Evolutionary conservation across 2,888 invertebrate genomes (phyloP).

Genomic region (Penaeus monodon): DNA sequence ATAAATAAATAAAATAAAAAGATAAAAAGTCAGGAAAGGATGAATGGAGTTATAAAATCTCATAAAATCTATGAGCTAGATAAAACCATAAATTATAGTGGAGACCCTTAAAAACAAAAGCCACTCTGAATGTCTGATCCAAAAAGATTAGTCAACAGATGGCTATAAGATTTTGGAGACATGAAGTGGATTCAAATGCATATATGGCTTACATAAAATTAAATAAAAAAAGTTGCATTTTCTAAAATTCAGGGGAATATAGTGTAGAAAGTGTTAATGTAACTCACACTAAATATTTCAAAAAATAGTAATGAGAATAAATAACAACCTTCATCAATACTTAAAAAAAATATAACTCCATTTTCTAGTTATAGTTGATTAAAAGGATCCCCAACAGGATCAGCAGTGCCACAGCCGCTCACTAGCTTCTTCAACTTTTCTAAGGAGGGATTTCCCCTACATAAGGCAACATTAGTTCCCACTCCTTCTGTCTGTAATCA

Average conservation of each 20-base stretch:
- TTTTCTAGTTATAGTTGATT: not conserved
- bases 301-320: no score
- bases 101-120: not conserved
- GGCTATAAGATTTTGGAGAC: not conserved
- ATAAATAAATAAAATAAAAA: not conserved
- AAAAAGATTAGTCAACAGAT: slow-evolving; percentile 47
- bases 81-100: slow-evolving; percentile 21
- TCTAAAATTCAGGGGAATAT: no score
- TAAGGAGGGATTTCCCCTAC: slow-evolving; percentile 13
- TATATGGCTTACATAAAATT: no score
- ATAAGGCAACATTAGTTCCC: slow-evolving; percentile 31
- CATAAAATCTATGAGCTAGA: slow-evolving; percentile 24
- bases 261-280: no score
- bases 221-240: no score
- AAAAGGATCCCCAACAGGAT: not conserved
- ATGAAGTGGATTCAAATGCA: no score
- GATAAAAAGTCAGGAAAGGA: not conserved
- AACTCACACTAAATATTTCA: no score
- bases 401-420: not conserved
- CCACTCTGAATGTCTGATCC: slow-evolving; percentile 48
- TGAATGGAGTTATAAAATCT: slow-evolving; percentile 7
- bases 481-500: not conserved
- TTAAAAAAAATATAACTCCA: not conserved
- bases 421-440: slow-evolving; percentile 7
- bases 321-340: no score